Conservation (phyloP, 2,888 invertebrate genomes). For the Eulithis prunata region DNA sequence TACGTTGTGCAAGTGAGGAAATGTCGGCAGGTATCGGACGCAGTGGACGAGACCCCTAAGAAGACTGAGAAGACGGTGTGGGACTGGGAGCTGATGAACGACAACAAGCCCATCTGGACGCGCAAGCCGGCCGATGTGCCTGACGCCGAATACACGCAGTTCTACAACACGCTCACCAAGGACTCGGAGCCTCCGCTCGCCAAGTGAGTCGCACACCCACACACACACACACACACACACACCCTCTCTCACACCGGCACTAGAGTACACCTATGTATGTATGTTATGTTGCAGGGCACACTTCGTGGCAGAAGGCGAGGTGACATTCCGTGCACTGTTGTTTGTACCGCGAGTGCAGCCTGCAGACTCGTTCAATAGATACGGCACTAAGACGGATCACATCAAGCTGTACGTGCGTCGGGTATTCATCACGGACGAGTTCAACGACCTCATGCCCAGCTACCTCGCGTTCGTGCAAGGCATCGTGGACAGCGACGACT, state of each 20-base stretch:
- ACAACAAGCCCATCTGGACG: constrained; percentile 99
- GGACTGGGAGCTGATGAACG: constrained; percentile 99
- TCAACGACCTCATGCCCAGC: constrained; percentile 99
- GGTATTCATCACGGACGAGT: constrained; percentile 99
- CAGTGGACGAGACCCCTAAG: constrained; percentile 84
- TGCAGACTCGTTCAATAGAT: constrained; percentile 96
- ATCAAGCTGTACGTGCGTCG: constrained; percentile 98
- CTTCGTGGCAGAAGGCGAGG: constrained; percentile 99
- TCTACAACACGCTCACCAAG: constrained; percentile 98
- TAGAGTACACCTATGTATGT: too few relatives aligned
- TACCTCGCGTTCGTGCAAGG: constrained; percentile 97
- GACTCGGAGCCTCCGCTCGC: constrained; percentile 93
- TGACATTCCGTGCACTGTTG: constrained; percentile 98
- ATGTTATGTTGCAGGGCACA: constrained; percentile 85
- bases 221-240: too few relatives aligned
- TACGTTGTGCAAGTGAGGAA: too few relatives aligned
- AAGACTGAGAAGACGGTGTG: constrained; percentile 98
- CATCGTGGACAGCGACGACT: constrained; percentile 99
- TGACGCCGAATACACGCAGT: constrained; percentile 96
- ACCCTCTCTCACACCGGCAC: too few relatives aligned
- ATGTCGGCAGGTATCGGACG: constrained; percentile 79
- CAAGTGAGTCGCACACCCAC: constrained; percentile 64
- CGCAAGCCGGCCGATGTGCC: constrained; percentile 93
- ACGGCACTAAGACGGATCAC: constrained; percentile 96
- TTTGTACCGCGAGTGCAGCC: constrained; percentile 97